Conservation (phyloP, 2,113 vertebrate species). For the Platanista minor region DNA sequence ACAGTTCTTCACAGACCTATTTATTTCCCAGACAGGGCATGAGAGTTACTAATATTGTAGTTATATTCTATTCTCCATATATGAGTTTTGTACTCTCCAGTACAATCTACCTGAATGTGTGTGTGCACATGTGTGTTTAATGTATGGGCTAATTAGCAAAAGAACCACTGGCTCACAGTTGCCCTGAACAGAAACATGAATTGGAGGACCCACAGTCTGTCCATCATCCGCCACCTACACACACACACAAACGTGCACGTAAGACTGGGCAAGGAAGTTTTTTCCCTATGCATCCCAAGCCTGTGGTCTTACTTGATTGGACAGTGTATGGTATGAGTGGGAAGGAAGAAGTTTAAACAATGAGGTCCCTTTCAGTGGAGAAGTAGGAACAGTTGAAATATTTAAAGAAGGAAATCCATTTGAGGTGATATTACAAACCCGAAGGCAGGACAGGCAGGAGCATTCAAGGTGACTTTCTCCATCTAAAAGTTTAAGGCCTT, state of each 20-base stretch:
- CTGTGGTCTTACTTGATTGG: neutral
- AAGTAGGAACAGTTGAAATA: neutral
- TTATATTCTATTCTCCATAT: neutral
- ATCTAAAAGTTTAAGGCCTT: neutral
- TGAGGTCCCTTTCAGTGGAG: neutral
- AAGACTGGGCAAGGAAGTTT: neutral
- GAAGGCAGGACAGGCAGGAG: neutral
- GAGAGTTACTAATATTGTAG: neutral
- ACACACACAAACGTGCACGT: accelerated
- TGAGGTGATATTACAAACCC: neutral
- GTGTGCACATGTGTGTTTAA: neutral
- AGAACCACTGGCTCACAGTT: neutral
- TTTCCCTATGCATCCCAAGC: neutral
- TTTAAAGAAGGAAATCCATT: neutral
- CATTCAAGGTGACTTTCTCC: neutral
- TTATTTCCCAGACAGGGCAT: neutral
- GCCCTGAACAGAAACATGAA: neutral
- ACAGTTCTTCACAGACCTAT: neutral
- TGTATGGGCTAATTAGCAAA: neutral
- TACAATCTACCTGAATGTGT: neutral
- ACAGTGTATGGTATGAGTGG: neutral
- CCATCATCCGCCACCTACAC: neutral
- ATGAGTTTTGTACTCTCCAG: neutral
- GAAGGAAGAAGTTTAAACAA: neutral
- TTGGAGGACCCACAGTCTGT: neutral